Conservation (phyloP, 2,888 invertebrate genomes). For the Aquatica leii region DNA sequence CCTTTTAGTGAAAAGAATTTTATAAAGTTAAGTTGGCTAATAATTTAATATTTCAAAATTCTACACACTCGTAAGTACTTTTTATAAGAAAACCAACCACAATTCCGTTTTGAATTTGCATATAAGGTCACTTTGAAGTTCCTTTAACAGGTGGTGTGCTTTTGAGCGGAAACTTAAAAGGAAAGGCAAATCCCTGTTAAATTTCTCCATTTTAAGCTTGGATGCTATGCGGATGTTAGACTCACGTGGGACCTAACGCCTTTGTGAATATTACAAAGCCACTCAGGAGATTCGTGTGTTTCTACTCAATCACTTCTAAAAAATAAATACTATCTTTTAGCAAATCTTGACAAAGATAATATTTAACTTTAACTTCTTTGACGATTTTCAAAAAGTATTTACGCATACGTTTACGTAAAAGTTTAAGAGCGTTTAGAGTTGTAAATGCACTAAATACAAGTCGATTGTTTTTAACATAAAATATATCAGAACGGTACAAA, state of each 20-base stretch:
- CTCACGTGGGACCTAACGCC: constrained; percentile 26
- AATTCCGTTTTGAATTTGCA: constrained; percentile 31
- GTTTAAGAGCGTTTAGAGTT: too few relatives aligned
- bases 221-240: constrained; percentile 28
- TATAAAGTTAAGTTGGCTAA: not conserved
- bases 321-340: constrained; percentile 23
- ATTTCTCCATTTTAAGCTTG: constrained; percentile 43
- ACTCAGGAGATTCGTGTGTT: constrained; percentile 28
- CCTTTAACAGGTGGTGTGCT: constrained; percentile 35
- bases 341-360: not conserved
- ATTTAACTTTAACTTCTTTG: not conserved
- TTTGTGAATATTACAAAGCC: constrained; percentile 35
- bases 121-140: constrained; percentile 37
- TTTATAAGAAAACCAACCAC: constrained; percentile 15
- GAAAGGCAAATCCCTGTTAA: constrained; percentile 46
- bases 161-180: constrained; percentile 43
- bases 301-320: constrained; percentile 28
- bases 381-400: not conserved
- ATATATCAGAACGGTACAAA: too few relatives aligned
- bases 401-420: not conserved
- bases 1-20: not conserved
- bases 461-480: too few relatives aligned
- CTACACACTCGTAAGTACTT: constrained; percentile 1
- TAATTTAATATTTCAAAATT: constrained; percentile 9
- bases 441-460: too few relatives aligned